These are phyloP conservation scores for Xanthorhoe spadicearia DNA, from an alignment of 2,888 invertebrate genomes.

Conservation along the genomic window DNA sequence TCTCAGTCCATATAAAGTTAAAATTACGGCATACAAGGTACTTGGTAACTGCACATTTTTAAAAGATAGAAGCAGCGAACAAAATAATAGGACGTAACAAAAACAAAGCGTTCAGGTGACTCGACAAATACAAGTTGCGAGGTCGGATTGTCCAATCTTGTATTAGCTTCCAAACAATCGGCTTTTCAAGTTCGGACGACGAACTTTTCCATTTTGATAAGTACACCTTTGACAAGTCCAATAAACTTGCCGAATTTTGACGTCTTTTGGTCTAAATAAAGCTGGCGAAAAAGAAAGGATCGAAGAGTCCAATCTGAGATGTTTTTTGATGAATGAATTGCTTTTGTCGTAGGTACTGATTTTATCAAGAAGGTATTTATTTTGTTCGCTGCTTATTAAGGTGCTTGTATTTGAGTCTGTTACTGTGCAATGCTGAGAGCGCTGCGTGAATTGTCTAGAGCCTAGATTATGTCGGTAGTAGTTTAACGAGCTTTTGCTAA, in stretches of 20 bases:
- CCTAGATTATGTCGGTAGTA: conserved; percentile 24
- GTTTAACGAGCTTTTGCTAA: conserved; percentile 25
- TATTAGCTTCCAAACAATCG: neutral
- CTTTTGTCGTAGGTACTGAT: neutral
- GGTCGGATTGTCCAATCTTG: conserved; percentile 7
- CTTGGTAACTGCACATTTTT: conserved; percentile 34
- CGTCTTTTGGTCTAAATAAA: neutral
- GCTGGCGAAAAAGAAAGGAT: neutral
- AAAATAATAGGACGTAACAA: conserved; percentile 28
- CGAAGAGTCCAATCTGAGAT: neutral
- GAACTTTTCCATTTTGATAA: conserved; percentile 1
- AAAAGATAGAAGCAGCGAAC: conserved; percentile 30
- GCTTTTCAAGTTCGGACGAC: neutral
- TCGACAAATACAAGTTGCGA: conserved; percentile 6
- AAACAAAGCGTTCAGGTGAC: neutral
- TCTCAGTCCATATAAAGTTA: conserved; percentile 12
- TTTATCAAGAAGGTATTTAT: conserved; percentile 6
- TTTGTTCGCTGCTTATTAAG: conserved; percentile 21
- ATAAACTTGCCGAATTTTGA: neutral
- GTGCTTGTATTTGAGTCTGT: conserved; percentile 25
- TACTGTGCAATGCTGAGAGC: conserved; percentile 39
- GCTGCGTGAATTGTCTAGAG: conserved; percentile 32
- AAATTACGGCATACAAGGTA: conserved; percentile 23
- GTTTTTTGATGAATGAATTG: neutral
- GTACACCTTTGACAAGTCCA: neutral